phyloP scores from a whole-genome alignment of 2,888 invertebrate species.

The Drosophila anceps region DNA sequence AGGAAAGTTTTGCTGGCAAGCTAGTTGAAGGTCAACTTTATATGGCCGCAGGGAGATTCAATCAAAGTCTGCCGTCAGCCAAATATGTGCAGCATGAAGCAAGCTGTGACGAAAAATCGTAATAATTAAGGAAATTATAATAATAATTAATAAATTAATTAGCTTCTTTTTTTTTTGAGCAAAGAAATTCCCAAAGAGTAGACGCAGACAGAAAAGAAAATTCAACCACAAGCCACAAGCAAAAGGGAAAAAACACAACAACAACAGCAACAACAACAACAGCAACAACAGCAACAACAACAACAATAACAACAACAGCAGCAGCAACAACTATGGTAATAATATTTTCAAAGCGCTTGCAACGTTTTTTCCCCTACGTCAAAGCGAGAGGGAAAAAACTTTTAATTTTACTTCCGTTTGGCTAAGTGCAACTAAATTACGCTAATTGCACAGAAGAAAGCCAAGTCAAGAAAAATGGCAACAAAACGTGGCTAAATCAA shows the following conservation, averaged over 20 bases:
- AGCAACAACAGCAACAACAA: too few relatives aligned
- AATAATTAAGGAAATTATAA: constrained; percentile 4
- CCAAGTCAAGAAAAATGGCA: constrained; percentile 42
- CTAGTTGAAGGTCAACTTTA: constrained; percentile 41
- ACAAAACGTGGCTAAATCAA: constrained; percentile 34
- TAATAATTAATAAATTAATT: constrained; percentile 12
- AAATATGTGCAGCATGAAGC: constrained; percentile 41
- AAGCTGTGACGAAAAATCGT: constrained; percentile 3
- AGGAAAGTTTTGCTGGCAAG: constrained; percentile 5
- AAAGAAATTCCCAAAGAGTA: constrained; percentile 1
- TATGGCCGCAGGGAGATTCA: constrained; percentile 42
- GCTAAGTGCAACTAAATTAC: constrained; percentile 79
- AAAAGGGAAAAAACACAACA: constrained; percentile 14
- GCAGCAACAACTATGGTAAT: constrained; percentile 29
- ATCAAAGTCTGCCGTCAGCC: constrained; percentile 58
- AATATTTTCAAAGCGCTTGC: constrained; percentile 36
- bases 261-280: too few relatives aligned
- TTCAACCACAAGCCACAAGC: constrained; percentile 20
- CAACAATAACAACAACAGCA: too few relatives aligned
- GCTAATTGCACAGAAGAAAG: constrained; percentile 66
- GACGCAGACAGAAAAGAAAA: neutral
- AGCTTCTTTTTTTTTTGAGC: constrained; percentile 4
- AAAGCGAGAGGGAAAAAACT: constrained; percentile 28
- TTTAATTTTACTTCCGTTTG: constrained; percentile 71
- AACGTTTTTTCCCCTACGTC: constrained; percentile 11